Percentiles rank a stretch among this genome's conserved stretches.
phyloP scores from a whole-genome alignment of 2,113 vertebrate genomes.

The Ciconia boyciana region DNA sequence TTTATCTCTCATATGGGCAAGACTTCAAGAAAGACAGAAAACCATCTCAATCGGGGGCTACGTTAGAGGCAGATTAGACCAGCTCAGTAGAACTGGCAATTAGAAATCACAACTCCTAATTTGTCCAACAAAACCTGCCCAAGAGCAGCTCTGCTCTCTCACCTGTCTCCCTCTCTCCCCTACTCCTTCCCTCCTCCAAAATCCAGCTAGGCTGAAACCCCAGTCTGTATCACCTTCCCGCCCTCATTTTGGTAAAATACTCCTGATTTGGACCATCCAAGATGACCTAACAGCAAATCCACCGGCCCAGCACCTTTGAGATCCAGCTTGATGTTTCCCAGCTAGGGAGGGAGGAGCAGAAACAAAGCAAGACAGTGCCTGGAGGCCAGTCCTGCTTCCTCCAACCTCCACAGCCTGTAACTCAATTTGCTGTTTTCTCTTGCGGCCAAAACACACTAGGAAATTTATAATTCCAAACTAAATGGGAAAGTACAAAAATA shows the following conservation, averaged over 20 bases:
- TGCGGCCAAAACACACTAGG: not conserved
- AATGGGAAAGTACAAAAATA: not conserved
- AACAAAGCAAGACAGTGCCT: not conserved
- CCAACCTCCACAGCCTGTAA: not conserved
- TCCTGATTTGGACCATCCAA: not conserved
- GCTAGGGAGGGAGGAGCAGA: not conserved
- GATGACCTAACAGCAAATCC: not conserved
- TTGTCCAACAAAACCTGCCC: not conserved
- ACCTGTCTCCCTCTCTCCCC: rapidly evolving
- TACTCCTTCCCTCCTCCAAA: not conserved
- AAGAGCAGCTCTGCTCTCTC: not conserved
- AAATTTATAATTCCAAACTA: not conserved
- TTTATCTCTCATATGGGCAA: rapidly evolving
- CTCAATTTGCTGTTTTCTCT: not conserved
- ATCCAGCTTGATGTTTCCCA: not conserved
- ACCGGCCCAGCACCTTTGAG: not conserved
- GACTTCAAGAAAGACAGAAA: not conserved
- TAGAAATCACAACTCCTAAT: not conserved
- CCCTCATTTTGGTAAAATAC: not conserved
- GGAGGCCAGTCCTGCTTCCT: not conserved
- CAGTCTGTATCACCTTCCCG: no score
- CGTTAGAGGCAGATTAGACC: rapidly evolving
- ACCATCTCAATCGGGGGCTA: not conserved
- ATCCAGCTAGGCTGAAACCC: not conserved
- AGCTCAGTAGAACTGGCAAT: rapidly evolving